Conservation (phyloP, 2,888 invertebrate genomes). For the Eudasyphora cyanicolor region DNA sequence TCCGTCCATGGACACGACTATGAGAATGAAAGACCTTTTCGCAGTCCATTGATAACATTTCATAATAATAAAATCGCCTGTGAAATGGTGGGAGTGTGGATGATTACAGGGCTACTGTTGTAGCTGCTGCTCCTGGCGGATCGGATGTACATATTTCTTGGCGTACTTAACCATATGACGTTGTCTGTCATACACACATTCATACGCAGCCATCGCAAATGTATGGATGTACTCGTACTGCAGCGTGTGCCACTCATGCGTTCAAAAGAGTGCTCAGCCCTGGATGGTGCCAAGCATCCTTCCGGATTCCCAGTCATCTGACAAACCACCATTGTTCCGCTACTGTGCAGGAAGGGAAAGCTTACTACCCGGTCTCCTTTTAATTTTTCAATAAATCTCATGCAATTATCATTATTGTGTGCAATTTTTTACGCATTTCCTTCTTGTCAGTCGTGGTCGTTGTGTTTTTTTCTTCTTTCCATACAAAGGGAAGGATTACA, state of each 20-base stretch:
- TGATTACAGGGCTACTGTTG: not conserved
- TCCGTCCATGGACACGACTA: not conserved
- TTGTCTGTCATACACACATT: not conserved
- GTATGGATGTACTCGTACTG: constrained; percentile 32
- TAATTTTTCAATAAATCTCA: constrained; percentile 57
- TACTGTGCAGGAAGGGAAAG: not conserved
- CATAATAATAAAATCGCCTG: not conserved
- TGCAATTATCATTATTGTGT: constrained; percentile 61
- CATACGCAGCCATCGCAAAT: no score
- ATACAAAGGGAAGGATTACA: not conserved
- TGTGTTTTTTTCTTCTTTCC: not conserved
- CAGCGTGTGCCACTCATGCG: constrained; percentile 56
- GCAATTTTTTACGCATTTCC: constrained; percentile 43
- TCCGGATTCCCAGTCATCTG: not conserved
- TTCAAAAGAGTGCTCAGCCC: constrained; percentile 44
- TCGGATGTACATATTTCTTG: not conserved
- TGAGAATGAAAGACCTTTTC: not conserved
- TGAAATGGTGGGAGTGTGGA: not conserved
- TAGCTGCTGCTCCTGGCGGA: not conserved
- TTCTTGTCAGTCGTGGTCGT: not conserved
- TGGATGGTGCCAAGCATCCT: not conserved
- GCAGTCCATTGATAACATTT: constrained; percentile 22
- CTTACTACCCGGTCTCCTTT: not conserved
- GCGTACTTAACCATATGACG: not conserved
- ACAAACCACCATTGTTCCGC: not conserved